Conservation (phyloP, 2,888 invertebrate genomes). For the Cryptocheilus praepositus region DNA sequence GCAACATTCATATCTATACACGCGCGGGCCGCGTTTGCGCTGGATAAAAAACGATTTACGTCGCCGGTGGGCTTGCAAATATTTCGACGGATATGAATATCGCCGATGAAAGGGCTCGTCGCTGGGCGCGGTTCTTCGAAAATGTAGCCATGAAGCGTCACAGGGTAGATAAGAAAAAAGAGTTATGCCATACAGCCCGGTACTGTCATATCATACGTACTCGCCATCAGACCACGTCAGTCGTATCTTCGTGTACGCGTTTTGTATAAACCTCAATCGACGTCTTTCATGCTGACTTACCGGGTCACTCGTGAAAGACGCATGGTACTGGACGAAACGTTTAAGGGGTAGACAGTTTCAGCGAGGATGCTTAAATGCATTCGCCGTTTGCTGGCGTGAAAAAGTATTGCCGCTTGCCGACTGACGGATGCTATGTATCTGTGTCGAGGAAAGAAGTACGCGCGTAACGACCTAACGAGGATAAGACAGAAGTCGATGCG, state of each 20-base stretch:
- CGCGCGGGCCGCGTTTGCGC: neutral
- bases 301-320: neutral
- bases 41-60: slow-evolving; percentile 1
- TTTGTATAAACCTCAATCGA: neutral
- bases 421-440: neutral
- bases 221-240: neutral
- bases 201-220: no score
- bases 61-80: slow-evolving; percentile 14
- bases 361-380: no score
- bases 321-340: no score
- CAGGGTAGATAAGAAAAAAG: no score
- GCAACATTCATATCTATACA: slow-evolving; percentile 21
- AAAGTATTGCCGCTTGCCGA: no score
- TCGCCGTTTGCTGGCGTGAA: no score
- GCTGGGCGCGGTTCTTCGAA: neutral
- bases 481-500: neutral
- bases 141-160: no score
- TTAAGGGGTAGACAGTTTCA: no score
- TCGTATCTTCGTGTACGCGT: neutral
- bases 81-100: slow-evolving; percentile 7
- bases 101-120: slow-evolving; percentile 1
- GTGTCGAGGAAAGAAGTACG: neutral
- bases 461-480: slow-evolving; percentile 1
- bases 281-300: neutral
- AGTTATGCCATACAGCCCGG: no score